A percentile compares a stretch with the other conserved stretches of the same genome.
Conservation (phyloP, 2,113 vertebrate species). For the Glaucidium brasilianum region DNA sequence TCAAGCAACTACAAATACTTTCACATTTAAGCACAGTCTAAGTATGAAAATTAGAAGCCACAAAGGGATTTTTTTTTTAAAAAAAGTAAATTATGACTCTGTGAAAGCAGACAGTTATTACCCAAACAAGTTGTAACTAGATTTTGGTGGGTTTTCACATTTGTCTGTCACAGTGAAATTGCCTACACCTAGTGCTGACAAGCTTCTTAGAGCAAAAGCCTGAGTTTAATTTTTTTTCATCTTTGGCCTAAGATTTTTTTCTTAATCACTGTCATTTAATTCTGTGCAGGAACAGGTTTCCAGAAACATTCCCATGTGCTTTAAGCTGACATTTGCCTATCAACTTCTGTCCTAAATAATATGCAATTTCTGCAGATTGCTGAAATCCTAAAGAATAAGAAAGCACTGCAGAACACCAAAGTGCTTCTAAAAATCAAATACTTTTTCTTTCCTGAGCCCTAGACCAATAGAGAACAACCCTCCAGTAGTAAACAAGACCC, state of each 20-base stretch:
- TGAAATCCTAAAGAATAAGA: not conserved
- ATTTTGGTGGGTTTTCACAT: not conserved
- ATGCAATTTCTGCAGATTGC: not conserved
- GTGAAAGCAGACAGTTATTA: not conserved
- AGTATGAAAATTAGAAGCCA: not conserved
- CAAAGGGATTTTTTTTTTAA: not conserved
- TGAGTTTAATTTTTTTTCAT: not conserved
- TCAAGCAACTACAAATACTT: not conserved
- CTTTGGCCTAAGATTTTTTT: not conserved
- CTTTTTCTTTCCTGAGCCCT: not conserved
- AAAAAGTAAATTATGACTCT: not conserved
- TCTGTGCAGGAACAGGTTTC: not conserved
- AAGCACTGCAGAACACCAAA: not conserved
- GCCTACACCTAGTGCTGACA: not conserved
- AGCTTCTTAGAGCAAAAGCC: not conserved
- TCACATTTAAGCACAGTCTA: not conserved
- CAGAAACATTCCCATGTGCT: not conserved
- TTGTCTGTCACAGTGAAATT: not conserved
- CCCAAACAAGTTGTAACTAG: not conserved
- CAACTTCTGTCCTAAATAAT: not conserved
- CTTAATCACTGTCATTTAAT: not conserved
- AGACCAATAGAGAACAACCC: not conserved
- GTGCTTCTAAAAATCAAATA: not conserved
- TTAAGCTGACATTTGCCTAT: not conserved
- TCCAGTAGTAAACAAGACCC: not conserved